Percentiles rank a stretch among this genome's conserved stretches.
Evolutionary conservation across 1,140 invertebrate genomes (phyloP).

Genomic region (Lepidurus arcticus): DNA sequence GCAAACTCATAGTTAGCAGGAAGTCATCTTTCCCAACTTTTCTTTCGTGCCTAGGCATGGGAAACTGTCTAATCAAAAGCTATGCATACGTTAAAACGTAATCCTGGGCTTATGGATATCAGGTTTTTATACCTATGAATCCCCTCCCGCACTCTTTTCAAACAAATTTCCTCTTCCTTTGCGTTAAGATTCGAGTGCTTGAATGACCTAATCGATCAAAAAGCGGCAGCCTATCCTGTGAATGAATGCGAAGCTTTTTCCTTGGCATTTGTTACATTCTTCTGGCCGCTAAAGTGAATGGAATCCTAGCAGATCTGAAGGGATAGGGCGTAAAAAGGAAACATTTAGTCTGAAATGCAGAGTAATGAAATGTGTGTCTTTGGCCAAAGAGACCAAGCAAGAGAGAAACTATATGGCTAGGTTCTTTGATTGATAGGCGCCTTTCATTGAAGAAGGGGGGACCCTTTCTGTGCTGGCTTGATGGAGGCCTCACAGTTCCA

Average conservation of each 20-base stretch:
- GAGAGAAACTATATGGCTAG: not conserved
- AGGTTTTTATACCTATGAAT: not conserved
- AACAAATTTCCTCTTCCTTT: not conserved
- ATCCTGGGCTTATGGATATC: not conserved
- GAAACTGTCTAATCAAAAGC: not conserved
- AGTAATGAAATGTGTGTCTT: not conserved
- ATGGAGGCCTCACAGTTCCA: too few relatives aligned
- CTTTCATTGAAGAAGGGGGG: too few relatives aligned
- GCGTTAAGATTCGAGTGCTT: not conserved
- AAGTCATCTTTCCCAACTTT: not conserved
- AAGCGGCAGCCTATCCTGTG: not conserved
- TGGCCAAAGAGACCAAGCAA: not conserved
- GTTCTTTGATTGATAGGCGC: not conserved
- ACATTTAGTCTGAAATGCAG: not conserved
- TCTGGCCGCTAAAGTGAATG: too few relatives aligned
- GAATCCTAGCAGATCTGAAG: too few relatives aligned
- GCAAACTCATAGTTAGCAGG: not conserved
- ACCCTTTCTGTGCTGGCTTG: too few relatives aligned
- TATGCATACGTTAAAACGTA: not conserved
- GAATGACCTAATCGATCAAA: constrained; percentile 18
- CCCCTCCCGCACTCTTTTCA: not conserved
- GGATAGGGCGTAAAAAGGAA: not conserved
- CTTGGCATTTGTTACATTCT: too few relatives aligned
- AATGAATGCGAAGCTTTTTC: not conserved
- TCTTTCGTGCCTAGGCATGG: not conserved